Conservation (phyloP, 2,797 vertebrate genomes). For the Lycodopsis pacificus region DNA sequence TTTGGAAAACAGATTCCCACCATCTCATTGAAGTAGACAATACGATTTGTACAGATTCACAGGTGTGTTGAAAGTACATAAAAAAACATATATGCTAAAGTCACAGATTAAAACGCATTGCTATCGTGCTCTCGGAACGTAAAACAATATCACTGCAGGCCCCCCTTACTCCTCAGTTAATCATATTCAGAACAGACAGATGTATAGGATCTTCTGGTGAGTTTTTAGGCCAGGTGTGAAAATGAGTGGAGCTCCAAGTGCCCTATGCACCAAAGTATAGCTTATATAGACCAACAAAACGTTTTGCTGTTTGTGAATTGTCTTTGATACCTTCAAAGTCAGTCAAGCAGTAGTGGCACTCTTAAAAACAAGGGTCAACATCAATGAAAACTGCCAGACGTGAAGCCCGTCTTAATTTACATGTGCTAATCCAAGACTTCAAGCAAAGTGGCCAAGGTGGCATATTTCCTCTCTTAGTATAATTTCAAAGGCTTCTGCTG, state of each 20-base stretch:
- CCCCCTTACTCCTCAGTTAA: background rate
- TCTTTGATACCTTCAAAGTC: background rate
- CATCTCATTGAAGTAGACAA: background rate
- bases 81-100: background rate
- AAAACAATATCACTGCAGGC: background rate
- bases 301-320: background rate
- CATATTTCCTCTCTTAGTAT: background rate
- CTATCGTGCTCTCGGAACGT: background rate
- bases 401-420: background rate
- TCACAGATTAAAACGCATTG: constrained; percentile 3
- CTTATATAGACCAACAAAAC: constrained; percentile 10
- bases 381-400: background rate
- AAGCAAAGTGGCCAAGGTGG: background rate
- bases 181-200: background rate
- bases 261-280: background rate
- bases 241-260: too few species aligned
- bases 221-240: background rate
- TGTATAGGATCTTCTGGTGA: background rate
- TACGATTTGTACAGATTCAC: background rate
- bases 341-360: background rate
- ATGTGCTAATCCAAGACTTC: background rate
- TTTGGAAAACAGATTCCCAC: background rate
- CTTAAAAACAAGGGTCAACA: background rate
- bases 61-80: background rate
- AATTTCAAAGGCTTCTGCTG: background rate